Conservation (phyloP, 2,113 vertebrate species). For the Tachysurus fulvidraco region DNA sequence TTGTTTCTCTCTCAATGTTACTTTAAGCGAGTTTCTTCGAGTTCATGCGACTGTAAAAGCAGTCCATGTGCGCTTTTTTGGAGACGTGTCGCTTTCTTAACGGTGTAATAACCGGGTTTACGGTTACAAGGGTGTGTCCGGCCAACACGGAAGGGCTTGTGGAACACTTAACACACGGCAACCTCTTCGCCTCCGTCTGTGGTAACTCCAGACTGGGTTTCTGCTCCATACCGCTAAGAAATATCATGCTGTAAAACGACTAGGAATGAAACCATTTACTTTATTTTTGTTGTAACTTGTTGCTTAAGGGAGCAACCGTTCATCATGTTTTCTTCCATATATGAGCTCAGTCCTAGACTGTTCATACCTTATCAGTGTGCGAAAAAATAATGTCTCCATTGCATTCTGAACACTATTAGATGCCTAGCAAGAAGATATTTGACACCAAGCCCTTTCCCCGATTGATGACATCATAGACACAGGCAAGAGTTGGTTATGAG, state of each 20-base stretch:
- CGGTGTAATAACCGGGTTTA: constrained; percentile 71
- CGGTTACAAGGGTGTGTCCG: constrained; percentile 73
- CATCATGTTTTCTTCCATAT: neutral
- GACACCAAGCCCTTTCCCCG: neutral
- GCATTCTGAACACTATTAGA: neutral
- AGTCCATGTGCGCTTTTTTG: constrained; percentile 55
- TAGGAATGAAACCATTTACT: neutral
- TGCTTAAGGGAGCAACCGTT: neutral
- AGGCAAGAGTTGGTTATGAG: neutral
- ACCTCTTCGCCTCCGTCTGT: constrained; percentile 53
- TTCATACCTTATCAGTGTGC: neutral
- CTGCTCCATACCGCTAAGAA: neutral
- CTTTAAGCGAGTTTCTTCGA: neutral
- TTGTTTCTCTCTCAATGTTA: neutral
- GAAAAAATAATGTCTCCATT: no score
- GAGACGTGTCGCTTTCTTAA: constrained; percentile 70
- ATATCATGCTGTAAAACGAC: neutral
- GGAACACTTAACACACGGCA: constrained; percentile 30
- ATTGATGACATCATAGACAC: neutral
- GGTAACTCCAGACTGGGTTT: constrained; percentile 2
- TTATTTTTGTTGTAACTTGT: neutral
- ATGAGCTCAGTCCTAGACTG: neutral
- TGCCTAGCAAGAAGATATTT: neutral
- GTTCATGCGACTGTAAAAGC: neutral
- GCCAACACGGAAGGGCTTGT: constrained; percentile 64